These are phyloP conservation scores for Sarcophaga variegata DNA, from an alignment of 2,888 invertebrate species.

Conservation along the genomic window DNA sequence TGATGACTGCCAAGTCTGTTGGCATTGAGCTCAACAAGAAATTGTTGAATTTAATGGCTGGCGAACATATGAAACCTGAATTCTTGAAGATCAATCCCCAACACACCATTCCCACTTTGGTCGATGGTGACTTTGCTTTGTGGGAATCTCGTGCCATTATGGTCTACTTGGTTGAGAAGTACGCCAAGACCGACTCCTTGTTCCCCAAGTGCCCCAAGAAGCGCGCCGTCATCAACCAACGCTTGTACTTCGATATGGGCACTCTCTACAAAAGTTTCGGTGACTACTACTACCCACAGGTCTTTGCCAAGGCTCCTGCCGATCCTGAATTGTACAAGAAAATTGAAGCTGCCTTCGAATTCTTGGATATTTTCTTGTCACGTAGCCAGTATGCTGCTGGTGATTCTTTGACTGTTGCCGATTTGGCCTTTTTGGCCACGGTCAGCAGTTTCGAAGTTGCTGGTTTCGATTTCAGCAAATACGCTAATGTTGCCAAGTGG, in stretches of 20 bases:
- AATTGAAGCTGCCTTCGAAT: slow-evolving; percentile 85
- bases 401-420: slow-evolving; percentile 88
- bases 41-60: slow-evolving; percentile 83
- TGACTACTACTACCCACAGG: slow-evolving; percentile 86
- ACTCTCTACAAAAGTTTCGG: slow-evolving; percentile 86
- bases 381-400: slow-evolving; percentile 87
- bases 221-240: slow-evolving; percentile 88
- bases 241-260: slow-evolving; percentile 90
- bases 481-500: slow-evolving; percentile 86
- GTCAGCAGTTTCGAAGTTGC: slow-evolving; percentile 87
- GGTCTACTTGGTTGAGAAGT: slow-evolving; percentile 89
- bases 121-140: slow-evolving; percentile 89
- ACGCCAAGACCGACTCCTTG: slow-evolving; percentile 86
- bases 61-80: slow-evolving; percentile 86
- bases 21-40: slow-evolving; percentile 86
- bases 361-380: slow-evolving; percentile 87
- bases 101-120: slow-evolving; percentile 90
- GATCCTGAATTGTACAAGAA: slow-evolving; percentile 86
- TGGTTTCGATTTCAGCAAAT: slow-evolving; percentile 86
- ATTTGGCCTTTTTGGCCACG: slow-evolving; percentile 86
- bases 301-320: slow-evolving; percentile 84
- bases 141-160: slow-evolving; percentile 93
- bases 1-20: slow-evolving; percentile 85
- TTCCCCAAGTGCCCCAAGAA: slow-evolving; percentile 89
- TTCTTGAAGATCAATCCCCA: slow-evolving; percentile 89